These are phyloP conservation scores for Gasteruption jaculator DNA, from an alignment of 2,888 invertebrate genomes.

Conservation along the genomic window DNA sequence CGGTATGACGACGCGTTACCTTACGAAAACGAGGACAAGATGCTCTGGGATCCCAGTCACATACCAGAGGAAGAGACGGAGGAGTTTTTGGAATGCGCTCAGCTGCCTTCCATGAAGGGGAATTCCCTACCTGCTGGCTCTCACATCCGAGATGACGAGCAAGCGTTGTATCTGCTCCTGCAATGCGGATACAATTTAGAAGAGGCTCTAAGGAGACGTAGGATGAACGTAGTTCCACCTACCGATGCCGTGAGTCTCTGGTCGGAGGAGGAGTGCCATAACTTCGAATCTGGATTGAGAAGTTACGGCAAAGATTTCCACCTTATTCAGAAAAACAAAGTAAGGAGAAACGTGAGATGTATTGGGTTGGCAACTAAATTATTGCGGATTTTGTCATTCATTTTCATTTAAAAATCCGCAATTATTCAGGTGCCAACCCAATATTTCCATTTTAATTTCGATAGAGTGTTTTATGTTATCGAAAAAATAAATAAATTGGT, in stretches of 20 bases:
- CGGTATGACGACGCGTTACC: conserved; percentile 92
- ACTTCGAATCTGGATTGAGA: conserved; percentile 93
- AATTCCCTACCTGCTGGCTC: conserved; percentile 66
- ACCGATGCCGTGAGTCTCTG: conserved; percentile 80
- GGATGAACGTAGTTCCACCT: conserved; percentile 67
- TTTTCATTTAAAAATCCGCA: too few relatives aligned
- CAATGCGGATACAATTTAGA: conserved; percentile 96
- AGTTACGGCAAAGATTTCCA: conserved; percentile 96
- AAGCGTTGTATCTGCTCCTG: conserved; percentile 83
- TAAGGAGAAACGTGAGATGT: conserved; percentile 40
- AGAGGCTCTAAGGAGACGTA: conserved; percentile 79
- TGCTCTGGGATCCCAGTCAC: conserved; percentile 86
- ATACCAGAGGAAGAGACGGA: conserved; percentile 71
- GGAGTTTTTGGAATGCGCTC: conserved; percentile 68
- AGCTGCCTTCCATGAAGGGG: conserved; percentile 44
- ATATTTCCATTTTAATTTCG: too few relatives aligned
- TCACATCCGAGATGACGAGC: conserved; percentile 81
- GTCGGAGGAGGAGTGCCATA: conserved; percentile 96
- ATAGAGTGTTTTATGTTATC: not conserved
- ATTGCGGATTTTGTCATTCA: too few relatives aligned
- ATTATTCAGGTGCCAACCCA: too few relatives aligned
- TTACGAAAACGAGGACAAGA: conserved; percentile 92
- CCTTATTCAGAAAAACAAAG: conserved; percentile 89
- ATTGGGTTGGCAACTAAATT: too few relatives aligned
- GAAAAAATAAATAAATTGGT: conserved; percentile 3